phyloP scores from a whole-genome alignment of 2,113 vertebrate species.

The Gobius niger region DNA sequence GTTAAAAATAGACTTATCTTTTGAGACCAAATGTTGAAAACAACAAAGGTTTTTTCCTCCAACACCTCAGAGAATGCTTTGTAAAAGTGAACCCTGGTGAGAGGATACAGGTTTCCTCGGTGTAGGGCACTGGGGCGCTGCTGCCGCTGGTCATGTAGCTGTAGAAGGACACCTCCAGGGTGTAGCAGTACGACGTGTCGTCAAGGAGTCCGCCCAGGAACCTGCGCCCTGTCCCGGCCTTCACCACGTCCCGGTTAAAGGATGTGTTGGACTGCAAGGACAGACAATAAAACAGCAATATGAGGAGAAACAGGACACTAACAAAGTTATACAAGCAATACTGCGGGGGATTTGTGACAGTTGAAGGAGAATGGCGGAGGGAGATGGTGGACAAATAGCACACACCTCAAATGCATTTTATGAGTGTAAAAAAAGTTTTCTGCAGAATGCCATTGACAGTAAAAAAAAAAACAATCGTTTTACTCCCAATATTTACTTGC shows the following conservation, averaged over 20 bases:
- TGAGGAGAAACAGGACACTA: not conserved
- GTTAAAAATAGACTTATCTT: no score
- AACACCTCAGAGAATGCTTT: not conserved
- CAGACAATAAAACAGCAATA: slow-evolving; percentile 22
- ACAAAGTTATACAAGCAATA: slow-evolving; percentile 9
- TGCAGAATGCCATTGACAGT: not conserved
- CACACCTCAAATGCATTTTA: not conserved
- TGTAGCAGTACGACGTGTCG: slow-evolving; percentile 95
- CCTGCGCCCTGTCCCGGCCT: slow-evolving; percentile 92
- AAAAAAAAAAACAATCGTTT: not conserved
- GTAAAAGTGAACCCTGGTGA: not conserved
- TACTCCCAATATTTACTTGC: not conserved
- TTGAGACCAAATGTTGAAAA: no score
- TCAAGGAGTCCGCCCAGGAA: slow-evolving; percentile 94
- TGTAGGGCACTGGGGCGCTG: slow-evolving; percentile 87
- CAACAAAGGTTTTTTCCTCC: no score
- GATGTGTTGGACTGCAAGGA: slow-evolving; percentile 88
- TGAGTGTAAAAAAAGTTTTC: not conserved
- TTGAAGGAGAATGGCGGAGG: not conserved
- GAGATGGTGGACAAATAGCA: not conserved
- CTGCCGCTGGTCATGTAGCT: slow-evolving; percentile 85
- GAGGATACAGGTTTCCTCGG: slow-evolving; percentile 97
- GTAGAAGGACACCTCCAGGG: slow-evolving; percentile 97
- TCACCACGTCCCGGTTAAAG: slow-evolving; percentile 93
- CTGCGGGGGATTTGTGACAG: not conserved